phyloP scores from a whole-genome alignment of 2,797 vertebrate species.

The Bradypodion ventrale region DNA sequence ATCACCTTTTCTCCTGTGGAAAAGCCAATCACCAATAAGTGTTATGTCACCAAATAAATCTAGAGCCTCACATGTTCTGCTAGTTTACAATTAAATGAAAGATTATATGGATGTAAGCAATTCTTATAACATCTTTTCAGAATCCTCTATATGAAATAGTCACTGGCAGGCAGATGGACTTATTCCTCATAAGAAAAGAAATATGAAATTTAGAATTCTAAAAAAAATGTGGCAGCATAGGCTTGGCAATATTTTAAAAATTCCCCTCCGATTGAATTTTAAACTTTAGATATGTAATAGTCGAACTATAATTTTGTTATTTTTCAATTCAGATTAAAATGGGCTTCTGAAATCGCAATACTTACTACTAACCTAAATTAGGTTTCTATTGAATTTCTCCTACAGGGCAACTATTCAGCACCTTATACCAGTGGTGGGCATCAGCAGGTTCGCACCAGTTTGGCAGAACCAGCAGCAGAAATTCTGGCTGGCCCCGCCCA shows the following conservation, averaged over 20 bases:
- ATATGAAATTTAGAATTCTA: slow-evolving; percentile 50
- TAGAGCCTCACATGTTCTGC: slow-evolving; percentile 1
- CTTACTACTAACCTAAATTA: slow-evolving; percentile 11
- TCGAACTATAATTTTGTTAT: slow-evolving; percentile 8
- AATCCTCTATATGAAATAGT: slow-evolving; percentile 67
- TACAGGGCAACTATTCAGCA: not conserved
- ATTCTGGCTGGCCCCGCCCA: no score
- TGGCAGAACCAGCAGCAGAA: no score
- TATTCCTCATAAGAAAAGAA: slow-evolving; percentile 63
- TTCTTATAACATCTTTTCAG: slow-evolving; percentile 59
- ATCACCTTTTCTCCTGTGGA: slow-evolving; percentile 94
- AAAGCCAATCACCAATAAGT: slow-evolving; percentile 61
- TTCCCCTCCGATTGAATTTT: slow-evolving; percentile 20
- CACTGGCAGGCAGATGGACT: slow-evolving; percentile 68
- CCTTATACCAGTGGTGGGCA: not conserved
- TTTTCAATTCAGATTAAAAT: slow-evolving; percentile 1
- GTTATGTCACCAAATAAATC: slow-evolving; percentile 43
- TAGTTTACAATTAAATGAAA: slow-evolving; percentile 28
- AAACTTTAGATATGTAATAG: slow-evolving; percentile 32
- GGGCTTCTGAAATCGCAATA: not conserved
- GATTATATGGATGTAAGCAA: slow-evolving; percentile 25
- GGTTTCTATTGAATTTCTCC: not conserved
- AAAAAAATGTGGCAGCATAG: slow-evolving; percentile 70
- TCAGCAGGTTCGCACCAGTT: no score
- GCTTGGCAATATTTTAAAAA: slow-evolving; percentile 76